A percentile compares a stretch with the other conserved stretches of the same genome.
phyloP scores from a whole-genome alignment of 2,888 invertebrate genomes.

The Epirrhoe alternata region DNA sequence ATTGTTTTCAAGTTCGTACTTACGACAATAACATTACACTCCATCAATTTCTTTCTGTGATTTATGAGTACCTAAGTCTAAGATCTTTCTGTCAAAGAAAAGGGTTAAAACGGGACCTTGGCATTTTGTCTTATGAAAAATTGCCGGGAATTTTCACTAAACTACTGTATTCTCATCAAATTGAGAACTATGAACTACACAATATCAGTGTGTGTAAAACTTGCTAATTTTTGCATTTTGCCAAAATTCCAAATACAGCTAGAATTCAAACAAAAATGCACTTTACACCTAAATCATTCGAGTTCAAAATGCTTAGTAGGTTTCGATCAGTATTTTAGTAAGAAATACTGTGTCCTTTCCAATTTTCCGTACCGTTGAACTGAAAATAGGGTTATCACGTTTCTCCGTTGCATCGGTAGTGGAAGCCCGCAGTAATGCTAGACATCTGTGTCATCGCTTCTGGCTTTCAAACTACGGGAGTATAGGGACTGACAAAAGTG shows the following conservation, averaged over 20 bases:
- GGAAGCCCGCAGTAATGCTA: constrained; percentile 24
- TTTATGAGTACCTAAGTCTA: constrained; percentile 5
- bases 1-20: constrained; percentile 5
- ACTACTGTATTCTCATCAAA: no score
- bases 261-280: constrained; percentile 8
- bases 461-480: neutral
- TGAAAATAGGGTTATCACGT: constrained; percentile 47
- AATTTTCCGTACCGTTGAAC: constrained; percentile 53
- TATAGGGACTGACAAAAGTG: neutral
- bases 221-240: no score
- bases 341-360: constrained; percentile 48
- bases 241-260: no score
- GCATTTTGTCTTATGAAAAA: no score
- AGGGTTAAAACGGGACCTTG: neutral
- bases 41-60: constrained; percentile 15
- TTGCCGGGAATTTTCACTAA: no score
- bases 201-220: no score
- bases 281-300: neutral
- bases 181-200: no score
- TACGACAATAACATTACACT: constrained; percentile 5
- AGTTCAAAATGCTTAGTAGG: constrained; percentile 7
- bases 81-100: neutral
- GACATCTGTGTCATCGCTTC: constrained; percentile 33
- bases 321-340: constrained; percentile 20
- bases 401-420: constrained; percentile 39